phyloP scores from a whole-genome alignment of 2,113 vertebrate species.

The Todiramphus saurophagus region DNA sequence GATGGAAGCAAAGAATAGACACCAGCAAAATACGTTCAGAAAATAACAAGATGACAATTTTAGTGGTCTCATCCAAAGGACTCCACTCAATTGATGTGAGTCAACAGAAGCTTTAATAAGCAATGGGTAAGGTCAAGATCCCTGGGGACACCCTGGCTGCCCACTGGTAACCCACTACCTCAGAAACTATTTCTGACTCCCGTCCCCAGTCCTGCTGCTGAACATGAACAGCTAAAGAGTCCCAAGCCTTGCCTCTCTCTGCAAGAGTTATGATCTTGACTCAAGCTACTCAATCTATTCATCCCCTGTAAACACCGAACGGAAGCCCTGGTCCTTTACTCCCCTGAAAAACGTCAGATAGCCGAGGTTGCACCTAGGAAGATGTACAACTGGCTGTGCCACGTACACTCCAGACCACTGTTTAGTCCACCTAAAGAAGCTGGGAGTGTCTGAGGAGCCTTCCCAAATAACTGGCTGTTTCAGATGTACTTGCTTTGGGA shows the following conservation, averaged over 20 bases:
- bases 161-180: not conserved
- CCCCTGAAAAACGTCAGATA: accelerated
- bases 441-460: not conserved
- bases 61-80: not conserved
- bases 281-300: not conserved
- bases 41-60: not conserved
- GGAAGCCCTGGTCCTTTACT: not conserved
- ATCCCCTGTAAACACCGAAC: not conserved
- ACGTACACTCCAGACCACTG: not conserved
- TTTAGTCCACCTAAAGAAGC: not conserved
- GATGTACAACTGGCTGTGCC: not conserved
- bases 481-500: not conserved
- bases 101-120: not conserved
- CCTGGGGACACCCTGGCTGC: not conserved
- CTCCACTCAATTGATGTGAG: accelerated
- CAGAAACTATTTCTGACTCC: not conserved
- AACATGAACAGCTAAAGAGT: not conserved
- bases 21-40: not conserved
- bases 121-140: not conserved
- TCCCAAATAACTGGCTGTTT: not conserved
- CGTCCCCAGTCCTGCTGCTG: not conserved
- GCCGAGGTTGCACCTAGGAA: not conserved
- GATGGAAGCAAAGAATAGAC: no score
- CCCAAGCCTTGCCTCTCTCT: not conserved
- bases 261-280: accelerated